phyloP scores from a whole-genome alignment of 2,888 invertebrate genomes.

The Agrochola circellaris region DNA sequence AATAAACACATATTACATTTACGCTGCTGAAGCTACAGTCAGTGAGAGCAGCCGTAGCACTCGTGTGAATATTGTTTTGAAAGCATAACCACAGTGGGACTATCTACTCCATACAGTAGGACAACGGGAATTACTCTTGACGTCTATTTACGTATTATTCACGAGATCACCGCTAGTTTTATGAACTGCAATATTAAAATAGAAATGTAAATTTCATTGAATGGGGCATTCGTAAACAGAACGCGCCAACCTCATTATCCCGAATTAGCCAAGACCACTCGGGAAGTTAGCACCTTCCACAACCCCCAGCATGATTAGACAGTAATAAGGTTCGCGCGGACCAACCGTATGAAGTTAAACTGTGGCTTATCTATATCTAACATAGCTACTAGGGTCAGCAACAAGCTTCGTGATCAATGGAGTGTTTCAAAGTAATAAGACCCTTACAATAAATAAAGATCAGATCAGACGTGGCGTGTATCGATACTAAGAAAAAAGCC shows the following conservation, averaged over 20 bases:
- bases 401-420: constrained; percentile 63
- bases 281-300: not conserved
- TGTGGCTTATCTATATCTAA: constrained; percentile 63
- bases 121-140: constrained; percentile 16
- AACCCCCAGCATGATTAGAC: not conserved
- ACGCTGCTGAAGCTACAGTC: constrained; percentile 83
- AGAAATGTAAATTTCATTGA: not conserved
- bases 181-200: not conserved
- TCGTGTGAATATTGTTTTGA: constrained; percentile 64
- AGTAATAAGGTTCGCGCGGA: not conserved
- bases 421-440: constrained; percentile 52
- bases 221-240: not conserved
- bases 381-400: constrained; percentile 66
- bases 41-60: constrained; percentile 80
- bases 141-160: not conserved
- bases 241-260: not conserved
- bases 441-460: constrained; percentile 47
- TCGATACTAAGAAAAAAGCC: not conserved
- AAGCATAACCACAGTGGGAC: constrained; percentile 62
- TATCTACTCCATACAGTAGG: constrained; percentile 41
- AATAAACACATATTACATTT: constrained; percentile 86
- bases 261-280: not conserved
- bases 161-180: not conserved
- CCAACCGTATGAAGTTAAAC: constrained; percentile 47
- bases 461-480: constrained; percentile 44